phyloP scores from a whole-genome alignment of 2,113 vertebrate genomes.

The Bos indicus region DNA sequence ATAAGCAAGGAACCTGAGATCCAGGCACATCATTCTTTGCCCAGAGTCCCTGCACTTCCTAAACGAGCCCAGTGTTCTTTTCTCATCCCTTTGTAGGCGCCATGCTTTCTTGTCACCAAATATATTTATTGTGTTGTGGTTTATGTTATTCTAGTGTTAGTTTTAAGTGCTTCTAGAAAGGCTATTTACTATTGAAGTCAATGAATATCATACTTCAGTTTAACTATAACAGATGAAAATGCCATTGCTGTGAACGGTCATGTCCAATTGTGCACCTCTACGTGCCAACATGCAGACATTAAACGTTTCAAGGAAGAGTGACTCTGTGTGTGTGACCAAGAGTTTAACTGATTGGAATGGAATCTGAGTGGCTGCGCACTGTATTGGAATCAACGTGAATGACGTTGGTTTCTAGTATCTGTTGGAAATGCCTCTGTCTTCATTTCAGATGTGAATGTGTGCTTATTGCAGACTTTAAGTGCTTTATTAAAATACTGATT shows the following conservation, averaged over 20 bases:
- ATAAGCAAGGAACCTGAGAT: neutral
- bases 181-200: neutral
- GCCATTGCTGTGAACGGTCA: neutral
- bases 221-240: neutral
- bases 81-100: neutral
- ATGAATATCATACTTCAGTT: neutral
- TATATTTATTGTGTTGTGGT: neutral
- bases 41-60: neutral
- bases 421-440: neutral
- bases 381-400: fast-evolving
- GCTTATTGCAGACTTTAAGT: neutral
- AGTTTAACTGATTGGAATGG: neutral
- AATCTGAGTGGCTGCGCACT: too few species aligned
- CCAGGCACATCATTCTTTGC: neutral
- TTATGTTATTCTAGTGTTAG: neutral
- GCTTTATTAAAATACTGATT: neutral
- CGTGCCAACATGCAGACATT: neutral
- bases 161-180: neutral
- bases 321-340: neutral
- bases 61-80: neutral
- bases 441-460: neutral
- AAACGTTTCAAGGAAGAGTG: neutral
- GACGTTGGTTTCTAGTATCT: neutral
- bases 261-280: neutral
- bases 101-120: neutral